Percentiles rank a stretch among this genome's conserved stretches.
These are phyloP conservation scores for Thripadectes ignobilis DNA, from an alignment of 2,797 vertebrate species.

Conservation along the genomic window DNA sequence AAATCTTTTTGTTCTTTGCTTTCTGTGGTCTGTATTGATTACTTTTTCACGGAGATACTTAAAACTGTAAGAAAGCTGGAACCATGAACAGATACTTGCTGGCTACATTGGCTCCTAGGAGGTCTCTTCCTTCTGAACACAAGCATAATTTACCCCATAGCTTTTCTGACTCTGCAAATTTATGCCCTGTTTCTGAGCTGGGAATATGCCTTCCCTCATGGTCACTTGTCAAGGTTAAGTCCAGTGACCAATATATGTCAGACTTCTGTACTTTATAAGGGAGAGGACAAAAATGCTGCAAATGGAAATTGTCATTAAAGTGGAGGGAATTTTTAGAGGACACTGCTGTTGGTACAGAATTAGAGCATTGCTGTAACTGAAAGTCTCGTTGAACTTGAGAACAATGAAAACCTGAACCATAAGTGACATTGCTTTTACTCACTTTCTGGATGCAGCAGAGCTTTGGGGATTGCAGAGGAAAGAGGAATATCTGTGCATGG, in stretches of 20 bases:
- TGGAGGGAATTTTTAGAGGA: not conserved
- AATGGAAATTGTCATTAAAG: not conserved
- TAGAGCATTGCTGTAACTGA: not conserved
- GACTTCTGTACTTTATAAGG: not conserved
- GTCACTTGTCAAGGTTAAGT: not conserved
- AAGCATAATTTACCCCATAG: fast-evolving
- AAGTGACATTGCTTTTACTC: not conserved
- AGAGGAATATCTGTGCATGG: not conserved
- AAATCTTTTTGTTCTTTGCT: not conserved
- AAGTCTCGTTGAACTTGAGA: not conserved
- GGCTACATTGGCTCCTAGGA: not conserved
- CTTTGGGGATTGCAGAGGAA: not conserved
- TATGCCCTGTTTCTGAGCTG: not conserved
- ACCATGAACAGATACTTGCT: not conserved
- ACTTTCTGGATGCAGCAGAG: not conserved
- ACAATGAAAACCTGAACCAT: not conserved
- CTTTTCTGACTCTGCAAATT: not conserved
- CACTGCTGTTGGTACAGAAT: not conserved
- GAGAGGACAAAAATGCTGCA: not conserved
- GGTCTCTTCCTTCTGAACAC: not conserved
- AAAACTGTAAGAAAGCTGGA: not conserved
- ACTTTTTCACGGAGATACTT: not conserved
- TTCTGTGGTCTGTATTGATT: not conserved
- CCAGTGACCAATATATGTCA: not conserved
- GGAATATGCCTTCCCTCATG: not conserved